Base-by-base conservation (phyloP, 2,888 invertebrate genomes). In the Vanessa cardui region DNA sequence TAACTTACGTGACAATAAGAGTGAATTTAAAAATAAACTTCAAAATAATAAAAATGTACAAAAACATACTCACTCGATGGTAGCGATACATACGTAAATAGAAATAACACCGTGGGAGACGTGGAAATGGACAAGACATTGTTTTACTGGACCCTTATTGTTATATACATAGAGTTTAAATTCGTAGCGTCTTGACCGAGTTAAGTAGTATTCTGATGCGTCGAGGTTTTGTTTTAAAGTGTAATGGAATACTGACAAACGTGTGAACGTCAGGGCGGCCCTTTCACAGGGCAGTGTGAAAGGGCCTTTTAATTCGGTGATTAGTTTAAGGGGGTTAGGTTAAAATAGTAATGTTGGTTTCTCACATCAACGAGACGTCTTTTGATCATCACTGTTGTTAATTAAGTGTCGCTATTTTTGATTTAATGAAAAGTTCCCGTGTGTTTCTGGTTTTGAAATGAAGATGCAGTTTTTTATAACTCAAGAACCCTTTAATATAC, bases 241-340 rank as follows among this genome's bases (percentile, higher is more conserved):
- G 76, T 73, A 72, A 84, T 79, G 83, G 80, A 78, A 84, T 75
- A 87, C 81, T 87, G 90, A 90, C 87, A 83, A 85, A 88, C 90
- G 88, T 90, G 90, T 88, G 90, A 90, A 90, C 88, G 74, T 71
- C 70, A 74, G 78, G 80, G 80, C 76, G 80, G 77, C 75, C 72
- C 83, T 85, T 89, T 90, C 90, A 89, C 90, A 90, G 86, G 83
- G 76, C 77, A 76, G 76, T 76, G 77, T 74, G 76, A 74, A 78
- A 78, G 77, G 77, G 73, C 72, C 76, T 67, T 78, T 80, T 82
- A 76, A 80, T 79, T 77, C 71, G 74, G 76, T 70, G 78, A 79
- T 79, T 77, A 78, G 74, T 70, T 72, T 68, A 52, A 68, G 66
- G 64, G 72, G 72, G 69, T 21, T 21, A 63, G 60, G 64, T 70